Percentiles rank a stretch among this genome's conserved stretches.
phyloP scores from a whole-genome alignment of 2,888 invertebrate species.

The Hylaea fasciaria region DNA sequence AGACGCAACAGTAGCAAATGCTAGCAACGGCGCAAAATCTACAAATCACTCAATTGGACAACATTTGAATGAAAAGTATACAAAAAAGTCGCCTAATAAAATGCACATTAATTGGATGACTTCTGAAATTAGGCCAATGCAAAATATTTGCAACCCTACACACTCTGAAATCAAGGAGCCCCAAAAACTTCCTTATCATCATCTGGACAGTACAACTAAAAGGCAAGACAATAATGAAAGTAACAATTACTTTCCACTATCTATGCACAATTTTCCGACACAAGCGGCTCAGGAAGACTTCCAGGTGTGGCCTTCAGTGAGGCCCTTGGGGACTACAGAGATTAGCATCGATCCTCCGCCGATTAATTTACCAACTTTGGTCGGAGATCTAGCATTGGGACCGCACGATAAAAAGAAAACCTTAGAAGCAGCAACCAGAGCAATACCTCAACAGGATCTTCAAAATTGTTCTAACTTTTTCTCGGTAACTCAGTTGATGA shows the following conservation, averaged over 20 bases:
- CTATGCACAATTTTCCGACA: slow-evolving; percentile 73
- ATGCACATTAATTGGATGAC: slow-evolving; percentile 84
- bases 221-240: slow-evolving; percentile 69
- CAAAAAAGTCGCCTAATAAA: slow-evolving; percentile 77
- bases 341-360: slow-evolving; percentile 81
- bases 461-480: slow-evolving; percentile 78
- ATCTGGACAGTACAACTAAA: slow-evolving; percentile 60
- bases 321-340: slow-evolving; percentile 77
- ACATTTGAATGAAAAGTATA: slow-evolving; percentile 70
- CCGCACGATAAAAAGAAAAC: slow-evolving; percentile 79
- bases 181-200: slow-evolving; percentile 62
- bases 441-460: slow-evolving; percentile 61
- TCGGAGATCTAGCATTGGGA: slow-evolving; percentile 77
- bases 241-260: slow-evolving; percentile 73
- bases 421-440: slow-evolving; percentile 61
- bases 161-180: slow-evolving; percentile 64
- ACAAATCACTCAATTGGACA: slow-evolving; percentile 55
- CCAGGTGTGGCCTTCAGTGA: slow-evolving; percentile 76
- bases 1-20: slow-evolving; percentile 50
- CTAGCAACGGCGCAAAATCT: slow-evolving; percentile 59
- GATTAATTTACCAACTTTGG: slow-evolving; percentile 76
- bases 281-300: slow-evolving; percentile 74
- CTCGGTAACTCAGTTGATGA: slow-evolving; percentile 80
- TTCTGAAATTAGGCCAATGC: slow-evolving; percentile 75
- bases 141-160: slow-evolving; percentile 64